phyloP scores from a whole-genome alignment of 2,113 vertebrate species.

The Hystrix cristata region DNA sequence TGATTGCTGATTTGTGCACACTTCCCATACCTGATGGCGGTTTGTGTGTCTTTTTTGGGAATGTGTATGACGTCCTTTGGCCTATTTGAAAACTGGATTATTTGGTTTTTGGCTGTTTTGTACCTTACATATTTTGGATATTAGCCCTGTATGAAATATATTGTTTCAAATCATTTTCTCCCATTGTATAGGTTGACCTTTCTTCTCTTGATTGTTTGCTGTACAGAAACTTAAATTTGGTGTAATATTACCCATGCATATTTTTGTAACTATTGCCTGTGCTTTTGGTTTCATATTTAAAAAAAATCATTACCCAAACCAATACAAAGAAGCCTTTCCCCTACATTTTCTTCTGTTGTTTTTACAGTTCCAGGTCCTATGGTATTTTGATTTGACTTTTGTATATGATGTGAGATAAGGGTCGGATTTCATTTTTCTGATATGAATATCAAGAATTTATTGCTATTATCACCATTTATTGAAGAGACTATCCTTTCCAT shows the following conservation, averaged over 20 bases:
- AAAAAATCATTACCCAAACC: background rate
- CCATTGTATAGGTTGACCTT: background rate
- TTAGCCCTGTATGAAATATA: background rate
- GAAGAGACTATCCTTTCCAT: too few relatives aligned
- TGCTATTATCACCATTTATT: too few relatives aligned
- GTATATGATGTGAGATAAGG: too few relatives aligned
- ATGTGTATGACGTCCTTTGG: background rate
- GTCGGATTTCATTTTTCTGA: too few relatives aligned
- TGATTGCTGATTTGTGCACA: background rate
- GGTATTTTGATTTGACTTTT: background rate
- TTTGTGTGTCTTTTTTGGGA: background rate
- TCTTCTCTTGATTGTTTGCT: background rate
- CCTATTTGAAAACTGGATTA: background rate
- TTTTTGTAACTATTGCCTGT: background rate
- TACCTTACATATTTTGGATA: background rate
- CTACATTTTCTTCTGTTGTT: background rate
- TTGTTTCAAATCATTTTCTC: background rate
- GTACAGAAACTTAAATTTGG: background rate
- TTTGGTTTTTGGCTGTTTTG: background rate
- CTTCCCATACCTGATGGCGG: background rate
- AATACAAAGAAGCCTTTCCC: background rate
- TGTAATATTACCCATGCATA: background rate
- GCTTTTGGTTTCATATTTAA: background rate
- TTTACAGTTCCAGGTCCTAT: background rate
- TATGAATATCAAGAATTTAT: too few relatives aligned